Evolutionary conservation across 2,797 vertebrate genomes (phyloP), one percentile per base, ranked within the genome.

Genomic region (Pseudomugil gertrudae): DNA sequence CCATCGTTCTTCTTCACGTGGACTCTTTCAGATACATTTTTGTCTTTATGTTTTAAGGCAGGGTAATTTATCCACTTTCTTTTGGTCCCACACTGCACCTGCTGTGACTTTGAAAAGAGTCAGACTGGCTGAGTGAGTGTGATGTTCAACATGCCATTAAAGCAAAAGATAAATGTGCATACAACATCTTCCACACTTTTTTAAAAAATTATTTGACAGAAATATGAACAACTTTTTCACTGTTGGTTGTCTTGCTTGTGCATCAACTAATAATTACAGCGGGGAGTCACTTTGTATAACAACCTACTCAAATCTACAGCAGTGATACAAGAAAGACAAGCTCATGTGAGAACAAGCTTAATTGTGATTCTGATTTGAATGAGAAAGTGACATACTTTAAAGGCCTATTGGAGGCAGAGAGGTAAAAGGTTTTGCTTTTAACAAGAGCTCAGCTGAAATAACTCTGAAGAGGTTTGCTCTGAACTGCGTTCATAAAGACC

Each of bases 351-450:
- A 78, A 74, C 77, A 11, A 69, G 64, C 87, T 89, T 92, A 93
- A 94, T 94, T 93, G 89, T 92, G 83, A 91, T 87, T 90, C 83
- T 89, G 87, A 93, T 93, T 92, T 93, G 89, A 94, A 94, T 94
- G 89, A 89, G 86, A 90, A 93, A 91, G 92, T 84, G 58, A 43
- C 68, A 72, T 77, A 79, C 90, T n/a, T 87, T 87, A 92, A 91
- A 85, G 86, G 51, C 50, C 80, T 87, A 87, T 81, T 63, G 69
- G 82, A 90, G 82, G 80, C 74, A 83, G 84, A 87, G 79, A 80
- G 87, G 94, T 95, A 94, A 94, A 89, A 93, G 93, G 90, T 91
- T 92, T 92, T 92, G 83, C 83, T 87, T 90, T 84, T 90, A 90
- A 89, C 89, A 91, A 90, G 90, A 76, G 36, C 71, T 76, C 66